Conservation (phyloP, 1,140 invertebrate genomes). For the Amyelois transitella region DNA sequence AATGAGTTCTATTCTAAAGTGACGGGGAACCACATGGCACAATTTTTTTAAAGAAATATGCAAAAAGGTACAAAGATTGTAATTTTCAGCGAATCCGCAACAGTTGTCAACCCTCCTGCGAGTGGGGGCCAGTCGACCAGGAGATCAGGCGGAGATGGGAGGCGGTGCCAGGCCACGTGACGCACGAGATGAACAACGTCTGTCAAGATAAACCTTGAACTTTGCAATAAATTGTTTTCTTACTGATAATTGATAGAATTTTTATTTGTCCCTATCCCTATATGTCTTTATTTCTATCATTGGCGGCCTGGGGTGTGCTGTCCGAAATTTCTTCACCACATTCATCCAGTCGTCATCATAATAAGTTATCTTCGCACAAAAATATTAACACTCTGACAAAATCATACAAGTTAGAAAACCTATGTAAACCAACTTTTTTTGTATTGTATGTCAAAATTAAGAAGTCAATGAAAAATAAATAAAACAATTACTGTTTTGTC, state of each 20-base stretch:
- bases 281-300: too few relatives aligned
- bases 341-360: too few relatives aligned
- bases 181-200: not conserved
- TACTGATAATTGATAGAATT: not conserved
- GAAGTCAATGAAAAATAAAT: too few relatives aligned
- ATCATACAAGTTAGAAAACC: too few relatives aligned
- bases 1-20: too few relatives aligned
- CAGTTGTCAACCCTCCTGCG: slow-evolving; percentile 32
- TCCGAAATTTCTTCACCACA: too few relatives aligned
- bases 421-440: too few relatives aligned
- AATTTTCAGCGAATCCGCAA: slow-evolving; percentile 38
- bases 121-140: slow-evolving; percentile 50
- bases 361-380: too few relatives aligned
- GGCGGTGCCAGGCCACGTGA: slow-evolving; percentile 7
- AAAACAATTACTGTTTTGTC: not conserved
- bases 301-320: too few relatives aligned
- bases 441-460: too few relatives aligned
- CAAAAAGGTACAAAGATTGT: not conserved
- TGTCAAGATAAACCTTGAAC: not conserved
- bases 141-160: slow-evolving; percentile 40
- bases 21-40: not conserved
- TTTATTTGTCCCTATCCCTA: not conserved
- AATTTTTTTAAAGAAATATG: too few relatives aligned
- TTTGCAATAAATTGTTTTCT: not conserved
- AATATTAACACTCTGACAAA: too few relatives aligned